Evolutionary conservation across 2,113 vertebrate species (phyloP).

Genomic region (Callorhinus ursinus): DNA sequence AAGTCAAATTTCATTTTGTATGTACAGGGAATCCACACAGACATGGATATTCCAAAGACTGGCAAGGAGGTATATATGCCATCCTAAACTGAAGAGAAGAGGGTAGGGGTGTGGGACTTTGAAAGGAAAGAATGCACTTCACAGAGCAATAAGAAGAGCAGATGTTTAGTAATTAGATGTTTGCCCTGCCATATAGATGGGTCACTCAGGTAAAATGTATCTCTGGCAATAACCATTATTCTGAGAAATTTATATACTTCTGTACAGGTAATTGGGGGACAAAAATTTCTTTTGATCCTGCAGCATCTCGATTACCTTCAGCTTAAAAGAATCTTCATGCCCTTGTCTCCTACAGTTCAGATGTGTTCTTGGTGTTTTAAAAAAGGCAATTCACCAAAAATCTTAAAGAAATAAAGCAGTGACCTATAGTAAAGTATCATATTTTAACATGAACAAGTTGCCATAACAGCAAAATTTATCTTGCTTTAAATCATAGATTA

Average conservation of each 20-base stretch:
- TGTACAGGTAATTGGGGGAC: neutral
- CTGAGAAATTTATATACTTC: neutral
- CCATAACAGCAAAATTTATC: slow-evolving; percentile 6
- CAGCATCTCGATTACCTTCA: neutral
- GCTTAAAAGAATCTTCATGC: neutral
- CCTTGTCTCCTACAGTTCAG: neutral
- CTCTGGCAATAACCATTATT: neutral
- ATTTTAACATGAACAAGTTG: slow-evolving; percentile 13
- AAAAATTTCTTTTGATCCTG: neutral
- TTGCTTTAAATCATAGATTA: slow-evolving; percentile 47
- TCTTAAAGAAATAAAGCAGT: slow-evolving; percentile 50
- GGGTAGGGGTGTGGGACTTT: neutral
- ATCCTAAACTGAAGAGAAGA: neutral
- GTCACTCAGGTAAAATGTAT: neutral
- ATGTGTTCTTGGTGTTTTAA: neutral
- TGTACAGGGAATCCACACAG: neutral
- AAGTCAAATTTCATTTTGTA: neutral
- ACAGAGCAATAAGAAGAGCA: neutral
- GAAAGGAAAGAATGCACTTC: neutral
- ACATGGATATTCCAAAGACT: neutral
- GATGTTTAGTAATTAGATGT: neutral
- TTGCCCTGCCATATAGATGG: neutral
- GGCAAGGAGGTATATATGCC: neutral
- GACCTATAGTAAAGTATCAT: neutral
- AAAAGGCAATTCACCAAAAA: slow-evolving; percentile 23